phyloP scores from a whole-genome alignment of 2,888 invertebrate genomes.

The Plagodis pulveraria region DNA sequence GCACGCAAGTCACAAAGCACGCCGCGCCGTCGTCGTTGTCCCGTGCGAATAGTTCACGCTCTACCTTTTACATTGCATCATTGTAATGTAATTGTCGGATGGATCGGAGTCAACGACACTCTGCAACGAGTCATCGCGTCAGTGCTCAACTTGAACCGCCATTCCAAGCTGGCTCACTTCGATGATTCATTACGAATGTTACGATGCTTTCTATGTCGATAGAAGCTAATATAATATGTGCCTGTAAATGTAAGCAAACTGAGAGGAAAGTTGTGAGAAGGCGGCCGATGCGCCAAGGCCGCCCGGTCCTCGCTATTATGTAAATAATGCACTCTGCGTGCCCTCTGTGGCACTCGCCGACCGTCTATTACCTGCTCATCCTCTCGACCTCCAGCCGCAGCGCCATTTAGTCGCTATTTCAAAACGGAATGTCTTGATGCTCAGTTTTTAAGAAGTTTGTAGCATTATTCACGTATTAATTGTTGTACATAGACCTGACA shows the following conservation, averaged over 20 bases:
- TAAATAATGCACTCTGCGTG: slow-evolving; percentile 67
- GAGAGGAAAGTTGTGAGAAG: slow-evolving; percentile 43
- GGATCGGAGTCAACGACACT: slow-evolving; percentile 71
- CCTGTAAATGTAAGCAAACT: slow-evolving; percentile 41
- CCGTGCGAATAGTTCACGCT: slow-evolving; percentile 72
- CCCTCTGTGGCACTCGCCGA: slow-evolving; percentile 44
- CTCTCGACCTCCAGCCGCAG: slow-evolving; percentile 38
- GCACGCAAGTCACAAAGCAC: slow-evolving; percentile 46
- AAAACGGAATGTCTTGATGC: slow-evolving; percentile 1
- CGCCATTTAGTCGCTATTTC: slow-evolving; percentile 20
- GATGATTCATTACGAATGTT: slow-evolving; percentile 48
- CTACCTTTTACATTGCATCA: slow-evolving; percentile 69
- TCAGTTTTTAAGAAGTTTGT: not conserved
- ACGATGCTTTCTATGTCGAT: slow-evolving; percentile 32
- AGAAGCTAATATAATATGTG: slow-evolving; percentile 41
- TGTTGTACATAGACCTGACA: too few relatives aligned
- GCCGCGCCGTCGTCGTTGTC: slow-evolving; percentile 29
- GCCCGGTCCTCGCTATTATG: slow-evolving; percentile 71
- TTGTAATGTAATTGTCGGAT: slow-evolving; percentile 54
- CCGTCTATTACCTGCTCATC: slow-evolving; percentile 47
- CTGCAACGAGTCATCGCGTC: slow-evolving; percentile 62
- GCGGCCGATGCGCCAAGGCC: slow-evolving; percentile 65
- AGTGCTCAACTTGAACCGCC: slow-evolving; percentile 60
- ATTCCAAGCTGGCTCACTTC: slow-evolving; percentile 30
- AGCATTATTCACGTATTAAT: not conserved